These are phyloP conservation scores for Anastrepha obliqua DNA, from an alignment of 1,140 invertebrate genomes.

Conservation along the genomic window DNA sequence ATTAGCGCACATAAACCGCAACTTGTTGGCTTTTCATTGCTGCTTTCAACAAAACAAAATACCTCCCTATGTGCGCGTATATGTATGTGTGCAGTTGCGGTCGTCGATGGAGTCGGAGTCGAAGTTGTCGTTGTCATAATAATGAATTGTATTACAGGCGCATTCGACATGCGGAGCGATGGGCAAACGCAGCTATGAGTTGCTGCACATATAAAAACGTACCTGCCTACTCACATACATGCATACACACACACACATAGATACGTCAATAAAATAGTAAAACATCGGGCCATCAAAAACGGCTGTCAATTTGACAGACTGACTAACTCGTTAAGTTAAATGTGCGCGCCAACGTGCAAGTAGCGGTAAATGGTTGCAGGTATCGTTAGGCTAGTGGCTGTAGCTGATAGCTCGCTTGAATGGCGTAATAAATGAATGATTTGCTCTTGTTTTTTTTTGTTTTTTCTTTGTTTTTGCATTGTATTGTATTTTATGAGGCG, in stretches of 20 bases:
- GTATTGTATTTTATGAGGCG: neutral
- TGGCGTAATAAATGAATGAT: slow-evolving; percentile 28
- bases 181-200: neutral
- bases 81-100: too few relatives aligned
- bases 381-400: slow-evolving; percentile 15
- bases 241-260: too few relatives aligned
- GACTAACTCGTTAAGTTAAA: slow-evolving; percentile 39
- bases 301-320: neutral
- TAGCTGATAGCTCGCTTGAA: slow-evolving; percentile 3
- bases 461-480: neutral
- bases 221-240: too few relatives aligned
- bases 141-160: slow-evolving; percentile 29
- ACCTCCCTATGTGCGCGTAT: too few relatives aligned
- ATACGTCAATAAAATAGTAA: neutral
- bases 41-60: neutral
- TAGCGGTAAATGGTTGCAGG: neutral
- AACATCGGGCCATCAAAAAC: slow-evolving; percentile 19
- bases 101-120: neutral
- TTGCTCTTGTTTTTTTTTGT: neutral
- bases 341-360: neutral
- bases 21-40: slow-evolving; percentile 26
- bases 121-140: slow-evolving; percentile 42
- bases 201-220: too few relatives aligned
- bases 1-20: slow-evolving; percentile 47
- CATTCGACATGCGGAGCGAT: neutral